A percentile compares a stretch with the other conserved stretches of the same genome.
Evolutionary conservation across 1,140 invertebrate species (phyloP).

Genomic region (Homalodisca vitripennis): DNA sequence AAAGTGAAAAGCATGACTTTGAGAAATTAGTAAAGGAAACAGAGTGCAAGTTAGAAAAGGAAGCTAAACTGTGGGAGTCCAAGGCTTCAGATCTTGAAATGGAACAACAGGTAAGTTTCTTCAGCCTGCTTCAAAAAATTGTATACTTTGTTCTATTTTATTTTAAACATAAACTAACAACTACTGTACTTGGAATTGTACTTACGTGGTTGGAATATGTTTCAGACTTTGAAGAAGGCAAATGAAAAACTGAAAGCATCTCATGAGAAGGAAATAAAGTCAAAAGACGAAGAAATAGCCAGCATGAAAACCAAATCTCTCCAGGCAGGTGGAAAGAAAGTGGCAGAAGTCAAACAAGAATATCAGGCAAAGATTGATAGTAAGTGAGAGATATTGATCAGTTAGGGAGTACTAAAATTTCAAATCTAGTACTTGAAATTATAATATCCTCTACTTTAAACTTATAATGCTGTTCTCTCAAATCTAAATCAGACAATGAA

Average conservation of each 20-base stretch:
- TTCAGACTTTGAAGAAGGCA: slow-evolving; percentile 61
- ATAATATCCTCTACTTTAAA: too few relatives aligned
- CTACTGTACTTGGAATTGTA: neutral
- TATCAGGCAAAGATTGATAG: slow-evolving; percentile 66
- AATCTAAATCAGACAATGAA: too few relatives aligned
- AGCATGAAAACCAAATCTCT: slow-evolving; percentile 65
- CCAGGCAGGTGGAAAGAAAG: slow-evolving; percentile 60
- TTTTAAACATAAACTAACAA: too few relatives aligned
- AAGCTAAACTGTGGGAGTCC: slow-evolving; percentile 56
- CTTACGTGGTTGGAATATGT: slow-evolving; percentile 30
- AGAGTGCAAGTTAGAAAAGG: slow-evolving; percentile 54
- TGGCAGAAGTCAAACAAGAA: slow-evolving; percentile 64
- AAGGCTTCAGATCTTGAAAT: slow-evolving; percentile 61
- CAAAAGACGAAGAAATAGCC: slow-evolving; percentile 64
- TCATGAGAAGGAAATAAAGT: slow-evolving; percentile 60
- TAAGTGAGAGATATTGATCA: slow-evolving; percentile 44
- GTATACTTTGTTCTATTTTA: neutral
- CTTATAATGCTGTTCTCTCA: too few relatives aligned
- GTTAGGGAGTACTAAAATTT: slow-evolving; percentile 17
- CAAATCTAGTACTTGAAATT: slow-evolving; percentile 36
- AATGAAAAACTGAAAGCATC: slow-evolving; percentile 59
- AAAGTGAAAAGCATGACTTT: slow-evolving; percentile 57
- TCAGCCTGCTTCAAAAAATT: neutral
- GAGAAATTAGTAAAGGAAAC: slow-evolving; percentile 55
- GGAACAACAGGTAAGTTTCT: slow-evolving; percentile 57